Conservation (phyloP, 1,140 invertebrate genomes). For the Drosophila nigrodunni region DNA sequence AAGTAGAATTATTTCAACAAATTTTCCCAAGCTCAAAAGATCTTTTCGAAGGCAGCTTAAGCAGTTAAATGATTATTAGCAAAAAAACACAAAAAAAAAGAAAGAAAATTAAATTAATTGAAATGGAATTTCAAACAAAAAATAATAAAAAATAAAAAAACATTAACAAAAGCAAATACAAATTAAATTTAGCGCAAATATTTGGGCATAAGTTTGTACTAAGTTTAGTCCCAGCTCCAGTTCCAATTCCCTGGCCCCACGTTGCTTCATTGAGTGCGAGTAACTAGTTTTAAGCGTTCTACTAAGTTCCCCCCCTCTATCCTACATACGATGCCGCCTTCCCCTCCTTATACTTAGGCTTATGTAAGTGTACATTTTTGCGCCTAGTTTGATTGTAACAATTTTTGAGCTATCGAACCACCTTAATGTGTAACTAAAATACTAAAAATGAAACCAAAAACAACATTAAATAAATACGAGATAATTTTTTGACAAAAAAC, state of each 20-base stretch:
- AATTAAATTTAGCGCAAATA: slow-evolving; percentile 63
- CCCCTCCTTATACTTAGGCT: slow-evolving; percentile 56
- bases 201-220: slow-evolving; percentile 61
- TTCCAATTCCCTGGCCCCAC: slow-evolving; percentile 23
- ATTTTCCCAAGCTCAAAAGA: slow-evolving; percentile 60
- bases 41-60: slow-evolving; percentile 64
- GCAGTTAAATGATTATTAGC: slow-evolving; percentile 49
- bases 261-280: slow-evolving; percentile 35
- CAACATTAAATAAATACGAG: slow-evolving; percentile 74
- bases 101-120: slow-evolving; percentile 43
- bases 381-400: slow-evolving; percentile 66
- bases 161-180: slow-evolving; percentile 26
- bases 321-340: background rate
- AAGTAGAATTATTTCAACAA: slow-evolving; percentile 70
- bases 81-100: slow-evolving; percentile 34
- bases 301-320: slow-evolving; percentile 15
- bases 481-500: slow-evolving; percentile 70
- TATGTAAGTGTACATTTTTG: slow-evolving; percentile 70
- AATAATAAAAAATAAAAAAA: slow-evolving; percentile 51
- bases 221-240: background rate
- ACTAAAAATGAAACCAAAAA: slow-evolving; percentile 48
- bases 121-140: slow-evolving; percentile 70
- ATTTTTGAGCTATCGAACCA: slow-evolving; percentile 79
- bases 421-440: slow-evolving; percentile 76
- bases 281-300: slow-evolving; percentile 63